These are phyloP conservation scores for Anolis apletophallus DNA, from an alignment of 2,797 vertebrate genomes.

Conservation along the genomic window DNA sequence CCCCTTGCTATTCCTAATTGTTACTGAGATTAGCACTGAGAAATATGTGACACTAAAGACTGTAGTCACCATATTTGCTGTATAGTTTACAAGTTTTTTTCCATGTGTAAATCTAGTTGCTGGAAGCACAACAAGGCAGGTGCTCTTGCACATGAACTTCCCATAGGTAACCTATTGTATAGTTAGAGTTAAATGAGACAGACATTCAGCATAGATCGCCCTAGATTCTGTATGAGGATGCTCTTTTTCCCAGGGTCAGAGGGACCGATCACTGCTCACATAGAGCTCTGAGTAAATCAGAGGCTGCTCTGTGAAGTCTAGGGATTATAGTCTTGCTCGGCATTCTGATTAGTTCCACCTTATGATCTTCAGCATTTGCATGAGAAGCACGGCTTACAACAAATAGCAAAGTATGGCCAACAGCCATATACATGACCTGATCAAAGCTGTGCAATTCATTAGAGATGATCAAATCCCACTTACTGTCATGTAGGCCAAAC, in stretches of 20 bases:
- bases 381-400: background rate
- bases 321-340: background rate
- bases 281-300: background rate
- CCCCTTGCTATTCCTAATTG: background rate
- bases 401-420: slow-evolving; percentile 36
- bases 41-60: background rate
- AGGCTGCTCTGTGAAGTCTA: background rate
- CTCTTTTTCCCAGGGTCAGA: background rate
- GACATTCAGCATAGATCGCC: background rate
- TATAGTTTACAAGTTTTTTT: background rate
- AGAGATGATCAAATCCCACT: background rate
- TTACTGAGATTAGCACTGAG: background rate
- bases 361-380: background rate
- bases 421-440: slow-evolving; percentile 24
- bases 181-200: too few species aligned
- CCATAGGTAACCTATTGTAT: too few species aligned
- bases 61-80: background rate
- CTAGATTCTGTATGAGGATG: background rate
- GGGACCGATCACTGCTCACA: background rate
- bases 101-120: too few species aligned
- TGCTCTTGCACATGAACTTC: too few species aligned
- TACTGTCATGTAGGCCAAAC: background rate
- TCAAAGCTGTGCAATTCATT: slow-evolving; percentile 2
- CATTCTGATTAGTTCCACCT: background rate
- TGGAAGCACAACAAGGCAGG: too few species aligned